Percentiles rank a stretch among this genome's conserved stretches.
These are phyloP conservation scores for Phytoseiulus persimilis DNA, from an alignment of 2,888 invertebrate species.

Conservation along the genomic window DNA sequence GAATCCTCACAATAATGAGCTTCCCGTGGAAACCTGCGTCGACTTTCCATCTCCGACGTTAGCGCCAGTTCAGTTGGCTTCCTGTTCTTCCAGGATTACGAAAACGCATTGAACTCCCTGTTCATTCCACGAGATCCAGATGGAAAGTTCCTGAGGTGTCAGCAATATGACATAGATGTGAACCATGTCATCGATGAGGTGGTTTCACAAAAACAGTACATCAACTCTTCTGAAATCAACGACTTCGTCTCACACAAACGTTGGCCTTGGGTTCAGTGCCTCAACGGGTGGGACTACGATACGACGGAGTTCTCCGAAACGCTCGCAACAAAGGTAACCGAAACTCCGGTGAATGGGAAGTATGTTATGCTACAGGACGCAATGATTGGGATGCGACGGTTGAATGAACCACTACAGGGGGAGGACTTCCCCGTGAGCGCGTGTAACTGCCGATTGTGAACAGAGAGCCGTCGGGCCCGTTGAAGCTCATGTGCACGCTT, in stretches of 20 bases:
- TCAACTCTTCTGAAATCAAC: background rate
- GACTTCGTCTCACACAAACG: background rate
- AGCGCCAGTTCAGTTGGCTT: too few species aligned
- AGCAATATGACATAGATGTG: background rate
- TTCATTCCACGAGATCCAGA: background rate
- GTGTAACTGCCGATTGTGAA: too few species aligned
- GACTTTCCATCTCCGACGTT: too few species aligned
- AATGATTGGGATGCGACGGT: too few species aligned
- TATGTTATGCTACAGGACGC: too few species aligned
- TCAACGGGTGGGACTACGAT: background rate
- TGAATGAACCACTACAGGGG: too few species aligned
- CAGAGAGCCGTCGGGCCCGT: too few species aligned
- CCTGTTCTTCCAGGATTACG: background rate
- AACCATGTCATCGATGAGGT: background rate
- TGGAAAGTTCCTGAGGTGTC: background rate
- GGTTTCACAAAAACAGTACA: background rate
- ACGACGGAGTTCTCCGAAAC: background rate
- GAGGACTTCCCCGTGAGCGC: too few species aligned
- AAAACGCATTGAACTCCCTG: background rate
- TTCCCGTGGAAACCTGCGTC: too few species aligned
- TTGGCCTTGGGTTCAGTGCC: background rate
- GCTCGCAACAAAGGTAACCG: background rate
- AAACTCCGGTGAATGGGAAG: too few species aligned
- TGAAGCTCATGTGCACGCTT: too few species aligned
- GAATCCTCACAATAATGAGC: too few species aligned